These are phyloP conservation scores for Aspiorhynchus laticeps DNA, from an alignment of 2,113 vertebrate species.

Conservation along the genomic window DNA sequence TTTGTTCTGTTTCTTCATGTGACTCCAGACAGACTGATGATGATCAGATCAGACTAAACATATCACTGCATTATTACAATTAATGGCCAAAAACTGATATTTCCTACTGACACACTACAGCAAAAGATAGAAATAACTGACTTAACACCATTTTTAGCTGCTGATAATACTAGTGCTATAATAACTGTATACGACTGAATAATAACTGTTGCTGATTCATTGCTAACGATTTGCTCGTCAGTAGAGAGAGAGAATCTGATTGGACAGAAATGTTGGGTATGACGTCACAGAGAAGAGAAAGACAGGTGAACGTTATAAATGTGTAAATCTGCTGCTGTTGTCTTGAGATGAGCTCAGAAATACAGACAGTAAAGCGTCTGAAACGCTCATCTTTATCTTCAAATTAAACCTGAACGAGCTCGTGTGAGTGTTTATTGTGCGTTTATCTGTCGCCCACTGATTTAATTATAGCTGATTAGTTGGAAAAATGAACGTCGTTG, in stretches of 20 bases:
- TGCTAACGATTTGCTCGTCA: neutral
- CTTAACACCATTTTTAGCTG: too few relatives aligned
- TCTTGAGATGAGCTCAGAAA: neutral
- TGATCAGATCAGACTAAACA: too few relatives aligned
- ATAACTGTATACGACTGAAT: neutral
- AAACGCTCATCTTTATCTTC: neutral
- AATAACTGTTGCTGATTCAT: neutral
- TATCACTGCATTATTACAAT: too few relatives aligned
- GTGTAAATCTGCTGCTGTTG: neutral
- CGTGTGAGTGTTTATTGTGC: neutral
- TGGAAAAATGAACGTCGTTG: neutral
- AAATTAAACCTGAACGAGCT: neutral
- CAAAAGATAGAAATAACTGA: too few relatives aligned
- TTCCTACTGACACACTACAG: too few relatives aligned
- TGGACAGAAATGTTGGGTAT: neutral
- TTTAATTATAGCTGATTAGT: slow-evolving; percentile 22
- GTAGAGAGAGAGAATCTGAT: neutral
- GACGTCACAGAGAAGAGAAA: neutral
- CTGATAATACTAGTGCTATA: too few relatives aligned
- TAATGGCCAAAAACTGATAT: too few relatives aligned
- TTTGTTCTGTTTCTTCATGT: too few relatives aligned
- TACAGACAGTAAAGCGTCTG: neutral
- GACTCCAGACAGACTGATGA: too few relatives aligned
- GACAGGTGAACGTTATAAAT: neutral
- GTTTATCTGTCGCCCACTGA: slow-evolving; percentile 7